Percentiles rank a stretch among this genome's conserved stretches.
Conservation (phyloP, 2,113 vertebrate species). For the Misgurnus mizolepis region DNA sequence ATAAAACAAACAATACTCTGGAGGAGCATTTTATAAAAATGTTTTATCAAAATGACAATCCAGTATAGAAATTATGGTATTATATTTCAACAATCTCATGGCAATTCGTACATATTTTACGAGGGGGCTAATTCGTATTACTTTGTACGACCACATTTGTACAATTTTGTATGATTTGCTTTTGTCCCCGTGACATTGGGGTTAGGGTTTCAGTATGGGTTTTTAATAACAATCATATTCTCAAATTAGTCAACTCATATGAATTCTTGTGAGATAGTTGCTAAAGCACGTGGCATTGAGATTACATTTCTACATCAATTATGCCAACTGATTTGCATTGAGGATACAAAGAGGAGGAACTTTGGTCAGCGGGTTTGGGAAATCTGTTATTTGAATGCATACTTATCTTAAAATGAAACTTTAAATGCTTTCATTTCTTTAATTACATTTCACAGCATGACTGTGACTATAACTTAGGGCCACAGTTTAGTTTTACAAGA, state of each 20-base stretch:
- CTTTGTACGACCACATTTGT: too few relatives aligned
- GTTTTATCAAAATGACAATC: slow-evolving; percentile 21
- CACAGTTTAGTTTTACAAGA: too few relatives aligned
- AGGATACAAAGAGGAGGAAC: neutral
- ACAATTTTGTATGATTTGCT: too few relatives aligned
- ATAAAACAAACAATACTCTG: neutral
- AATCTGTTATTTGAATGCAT: neutral
- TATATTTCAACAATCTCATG: neutral
- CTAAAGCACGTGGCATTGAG: slow-evolving; percentile 11
- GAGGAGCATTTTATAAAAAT: slow-evolving; percentile 1
- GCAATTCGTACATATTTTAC: too few relatives aligned
- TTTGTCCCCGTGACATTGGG: too few relatives aligned
- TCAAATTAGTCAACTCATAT: too few relatives aligned
- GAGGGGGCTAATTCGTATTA: too few relatives aligned
- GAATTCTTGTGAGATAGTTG: neutral
- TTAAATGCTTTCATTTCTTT: slow-evolving; percentile 16
- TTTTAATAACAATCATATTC: too few relatives aligned
- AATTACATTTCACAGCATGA: slow-evolving; percentile 16
- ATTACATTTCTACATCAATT: slow-evolving; percentile 12
- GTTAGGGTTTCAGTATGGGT: too few relatives aligned
- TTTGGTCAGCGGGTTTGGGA: neutral
- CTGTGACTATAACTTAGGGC: slow-evolving; percentile 7
- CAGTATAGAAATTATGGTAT: slow-evolving; percentile 11
- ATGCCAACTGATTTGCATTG: slow-evolving; percentile 20
- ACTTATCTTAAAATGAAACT: slow-evolving; percentile 2